A percentile compares a stretch with the other conserved stretches of the same genome.
phyloP scores from a whole-genome alignment of 2,113 vertebrate genomes.

The Mormyrus lacerda region DNA sequence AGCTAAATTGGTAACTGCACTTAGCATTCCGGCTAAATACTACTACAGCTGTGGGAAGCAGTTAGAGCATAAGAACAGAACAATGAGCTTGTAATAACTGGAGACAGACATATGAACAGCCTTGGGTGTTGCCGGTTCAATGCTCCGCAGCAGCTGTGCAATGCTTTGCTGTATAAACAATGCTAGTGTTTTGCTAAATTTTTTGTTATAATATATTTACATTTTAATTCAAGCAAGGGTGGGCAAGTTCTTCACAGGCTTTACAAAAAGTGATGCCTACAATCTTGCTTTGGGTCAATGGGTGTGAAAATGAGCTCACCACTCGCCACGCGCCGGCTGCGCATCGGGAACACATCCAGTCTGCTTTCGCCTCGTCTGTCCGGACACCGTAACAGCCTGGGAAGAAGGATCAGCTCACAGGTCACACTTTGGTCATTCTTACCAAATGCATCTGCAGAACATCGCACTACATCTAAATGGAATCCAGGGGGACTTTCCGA shows the following conservation, averaged over 20 bases:
- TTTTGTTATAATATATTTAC: too few species aligned
- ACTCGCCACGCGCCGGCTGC: conserved; percentile 69
- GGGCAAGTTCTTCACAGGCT: neutral
- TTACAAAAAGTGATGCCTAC: neutral
- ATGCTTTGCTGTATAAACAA: neutral
- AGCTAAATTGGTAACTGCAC: neutral
- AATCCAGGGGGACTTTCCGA: neutral
- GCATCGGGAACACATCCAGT: conserved; percentile 86
- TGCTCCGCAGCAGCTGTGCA: neutral
- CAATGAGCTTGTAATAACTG: neutral
- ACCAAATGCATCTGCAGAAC: neutral
- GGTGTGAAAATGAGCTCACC: conserved; percentile 56
- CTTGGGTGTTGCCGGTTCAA: neutral
- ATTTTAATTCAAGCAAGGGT: neutral
- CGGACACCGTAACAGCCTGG: conserved; percentile 89
- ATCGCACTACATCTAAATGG: neutral
- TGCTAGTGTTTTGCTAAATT: neutral
- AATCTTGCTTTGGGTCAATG: neutral
- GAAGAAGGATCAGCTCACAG: neutral
- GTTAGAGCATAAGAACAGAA: neutral
- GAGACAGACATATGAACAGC: neutral
- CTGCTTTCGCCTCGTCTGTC: conserved; percentile 64
- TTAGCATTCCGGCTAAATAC: neutral
- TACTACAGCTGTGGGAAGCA: neutral
- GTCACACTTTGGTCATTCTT: neutral